Conservation (phyloP, 2,113 vertebrate genomes). For the Mirounga angustirostris region DNA sequence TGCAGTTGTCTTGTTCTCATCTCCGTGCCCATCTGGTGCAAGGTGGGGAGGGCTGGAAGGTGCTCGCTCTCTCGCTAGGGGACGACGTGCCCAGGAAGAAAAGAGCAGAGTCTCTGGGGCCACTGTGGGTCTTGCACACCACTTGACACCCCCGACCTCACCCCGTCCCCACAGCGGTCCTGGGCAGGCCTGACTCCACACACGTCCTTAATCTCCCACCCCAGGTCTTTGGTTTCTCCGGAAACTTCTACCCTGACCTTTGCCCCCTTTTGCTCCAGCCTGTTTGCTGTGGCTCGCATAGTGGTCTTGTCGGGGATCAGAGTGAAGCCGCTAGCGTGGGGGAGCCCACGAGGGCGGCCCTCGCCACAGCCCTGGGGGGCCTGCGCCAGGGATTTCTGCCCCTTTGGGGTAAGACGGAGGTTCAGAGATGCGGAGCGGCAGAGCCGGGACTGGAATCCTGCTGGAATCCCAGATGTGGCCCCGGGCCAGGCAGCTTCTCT, state of each 20-base stretch:
- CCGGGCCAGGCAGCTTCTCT: not conserved
- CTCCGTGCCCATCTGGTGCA: not conserved
- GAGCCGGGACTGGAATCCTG: not conserved
- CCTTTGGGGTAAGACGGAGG: not conserved
- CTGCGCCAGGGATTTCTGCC: not conserved
- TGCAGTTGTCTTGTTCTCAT: not conserved
- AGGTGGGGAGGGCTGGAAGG: not conserved
- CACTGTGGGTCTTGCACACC: not conserved
- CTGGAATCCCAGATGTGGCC: not conserved
- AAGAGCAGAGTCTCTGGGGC: not conserved
- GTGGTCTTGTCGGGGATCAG: not conserved
- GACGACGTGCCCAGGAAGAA: not conserved
- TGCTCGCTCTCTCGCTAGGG: not conserved
- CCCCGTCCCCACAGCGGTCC: not conserved
- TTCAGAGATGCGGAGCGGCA: not conserved
- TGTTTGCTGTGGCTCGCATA: accelerated
- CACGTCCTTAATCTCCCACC: too few species aligned
- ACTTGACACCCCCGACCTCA: not conserved
- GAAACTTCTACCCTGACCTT: not conserved
- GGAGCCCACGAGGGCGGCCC: not conserved
- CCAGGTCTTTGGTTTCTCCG: not conserved
- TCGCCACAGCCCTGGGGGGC: too few species aligned
- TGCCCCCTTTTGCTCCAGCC: too few species aligned
- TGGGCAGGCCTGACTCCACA: not conserved
- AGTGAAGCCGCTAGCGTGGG: not conserved